Conservation (phyloP, 2,888 invertebrate genomes). For the Brenthis daphne region DNA sequence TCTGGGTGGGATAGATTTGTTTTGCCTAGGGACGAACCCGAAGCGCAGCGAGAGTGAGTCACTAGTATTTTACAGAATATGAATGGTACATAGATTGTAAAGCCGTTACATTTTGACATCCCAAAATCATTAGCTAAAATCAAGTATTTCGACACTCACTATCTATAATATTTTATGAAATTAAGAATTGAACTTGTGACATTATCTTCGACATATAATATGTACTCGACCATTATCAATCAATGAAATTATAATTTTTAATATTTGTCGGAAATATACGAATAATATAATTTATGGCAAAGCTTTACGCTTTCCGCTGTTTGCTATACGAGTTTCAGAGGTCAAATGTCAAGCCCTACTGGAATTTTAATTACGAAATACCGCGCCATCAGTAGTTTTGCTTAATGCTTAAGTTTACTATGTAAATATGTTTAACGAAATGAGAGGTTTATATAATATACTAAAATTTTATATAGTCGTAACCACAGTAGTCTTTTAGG, state of each 20-base stretch:
- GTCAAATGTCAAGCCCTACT: slow-evolving; percentile 25
- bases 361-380: slow-evolving; percentile 27
- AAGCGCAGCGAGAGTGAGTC: too few species aligned
- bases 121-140: too few species aligned
- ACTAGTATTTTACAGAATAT: too few species aligned
- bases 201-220: too few species aligned
- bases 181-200: too few species aligned
- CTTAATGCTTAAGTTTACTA: slow-evolving; percentile 8
- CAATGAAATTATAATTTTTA: neutral
- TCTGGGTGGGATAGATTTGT: too few species aligned
- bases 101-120: too few species aligned
- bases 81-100: too few species aligned
- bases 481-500: neutral
- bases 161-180: too few species aligned
- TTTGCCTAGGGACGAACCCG: too few species aligned
- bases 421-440: slow-evolving; percentile 9
- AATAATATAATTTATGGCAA: neutral
- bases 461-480: neutral
- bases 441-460: slow-evolving; percentile 4
- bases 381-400: slow-evolving; percentile 16
- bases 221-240: too few species aligned
- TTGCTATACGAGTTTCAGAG: slow-evolving; percentile 16
- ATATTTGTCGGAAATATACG: slow-evolving; percentile 4
- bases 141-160: too few species aligned
- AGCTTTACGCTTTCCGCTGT: neutral